Conservation (phyloP, 2,113 vertebrate genomes). For the Toxostoma redivivum region DNA sequence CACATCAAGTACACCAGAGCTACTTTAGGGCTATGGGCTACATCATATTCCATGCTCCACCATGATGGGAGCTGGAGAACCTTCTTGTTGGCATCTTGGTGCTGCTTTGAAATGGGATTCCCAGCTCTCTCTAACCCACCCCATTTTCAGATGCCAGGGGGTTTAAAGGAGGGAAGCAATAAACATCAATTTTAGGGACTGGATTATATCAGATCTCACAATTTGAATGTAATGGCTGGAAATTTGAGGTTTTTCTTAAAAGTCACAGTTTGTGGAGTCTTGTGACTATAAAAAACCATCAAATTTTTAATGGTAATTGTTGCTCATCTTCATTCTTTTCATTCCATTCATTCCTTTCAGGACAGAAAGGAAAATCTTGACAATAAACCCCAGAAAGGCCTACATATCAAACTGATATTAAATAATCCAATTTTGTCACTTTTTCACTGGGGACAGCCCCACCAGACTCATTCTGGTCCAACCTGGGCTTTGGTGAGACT, state of each 20-base stretch:
- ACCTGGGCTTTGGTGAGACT: background rate
- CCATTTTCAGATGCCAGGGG: background rate
- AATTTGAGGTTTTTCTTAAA: background rate
- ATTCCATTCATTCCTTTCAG: background rate
- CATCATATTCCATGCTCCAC: fast-evolving
- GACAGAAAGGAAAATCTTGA: background rate
- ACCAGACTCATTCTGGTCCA: background rate
- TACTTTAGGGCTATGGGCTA: background rate
- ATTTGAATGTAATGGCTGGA: background rate
- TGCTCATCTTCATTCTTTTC: background rate
- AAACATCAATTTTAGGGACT: background rate
- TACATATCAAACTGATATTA: background rate
- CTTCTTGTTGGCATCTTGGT: background rate
- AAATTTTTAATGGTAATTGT: background rate
- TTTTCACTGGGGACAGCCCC: background rate
- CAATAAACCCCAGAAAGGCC: background rate
- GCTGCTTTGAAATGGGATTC: background rate
- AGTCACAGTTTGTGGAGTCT: background rate
- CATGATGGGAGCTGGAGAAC: background rate
- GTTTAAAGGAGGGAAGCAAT: background rate
- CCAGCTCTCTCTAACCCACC: background rate
- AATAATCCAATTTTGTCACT: background rate
- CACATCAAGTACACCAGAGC: background rate
- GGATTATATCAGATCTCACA: background rate
- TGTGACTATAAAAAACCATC: background rate